Evolutionary conservation across 2,888 invertebrate species (phyloP).

Genomic region (Furcula furcula): DNA sequence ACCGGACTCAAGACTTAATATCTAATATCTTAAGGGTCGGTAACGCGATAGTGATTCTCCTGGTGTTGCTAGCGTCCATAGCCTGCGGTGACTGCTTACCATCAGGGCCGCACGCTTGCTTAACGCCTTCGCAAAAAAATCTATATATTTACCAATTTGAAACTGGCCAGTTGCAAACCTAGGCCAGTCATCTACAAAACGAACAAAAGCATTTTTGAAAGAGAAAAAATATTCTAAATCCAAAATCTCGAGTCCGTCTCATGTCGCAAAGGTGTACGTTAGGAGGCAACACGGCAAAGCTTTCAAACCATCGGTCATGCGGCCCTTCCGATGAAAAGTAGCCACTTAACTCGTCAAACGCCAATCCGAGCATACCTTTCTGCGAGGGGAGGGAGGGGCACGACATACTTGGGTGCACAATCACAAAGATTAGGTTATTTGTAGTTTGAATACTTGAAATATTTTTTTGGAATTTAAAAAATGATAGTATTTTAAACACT

Average conservation of each 20-base stretch:
- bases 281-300: conserved; percentile 69
- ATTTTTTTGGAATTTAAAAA: neutral
- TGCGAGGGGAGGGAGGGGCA: conserved; percentile 13
- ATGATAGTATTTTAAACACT: neutral
- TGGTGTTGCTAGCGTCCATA: too few relatives aligned
- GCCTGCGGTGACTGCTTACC: too few relatives aligned
- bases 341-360: conserved; percentile 77
- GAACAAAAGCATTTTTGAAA: neutral
- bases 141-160: too few relatives aligned
- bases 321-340: conserved; percentile 72
- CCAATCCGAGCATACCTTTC: conserved; percentile 51
- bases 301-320: conserved; percentile 75
- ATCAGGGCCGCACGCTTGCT: too few relatives aligned
- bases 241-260: neutral
- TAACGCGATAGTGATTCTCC: too few relatives aligned
- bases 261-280: conserved; percentile 40
- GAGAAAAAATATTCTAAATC: neutral
- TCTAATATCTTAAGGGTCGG: too few relatives aligned
- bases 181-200: neutral
- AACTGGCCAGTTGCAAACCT: too few relatives aligned
- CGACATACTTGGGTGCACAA: conserved; percentile 42
- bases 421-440: conserved; percentile 17
- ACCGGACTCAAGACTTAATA: too few relatives aligned
- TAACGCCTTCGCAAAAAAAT: too few relatives aligned
- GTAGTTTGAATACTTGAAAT: conserved; percentile 12